A percentile compares a stretch with the other conserved stretches of the same genome.
These are phyloP conservation scores for zebrafish (Danio rerio) DNA, from an alignment of 2,113 vertebrate species.

Conservation along the genomic window GRCz12tu NC_133189.1:27038001-27038500, in stretches of 20 bases:
- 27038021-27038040: background rate
- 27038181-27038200: too few relatives aligned
- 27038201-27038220: too few relatives aligned
- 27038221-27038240: too few relatives aligned
- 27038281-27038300: too few relatives aligned
- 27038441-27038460: background rate
- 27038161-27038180: too few relatives aligned
- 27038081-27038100: background rate
- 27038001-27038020: background rate
- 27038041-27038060: background rate
- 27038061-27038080: background rate
- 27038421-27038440: background rate
- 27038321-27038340: conserved; percentile 24
- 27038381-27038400: background rate
- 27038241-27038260: too few relatives aligned
- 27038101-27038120: background rate
- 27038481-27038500: background rate
- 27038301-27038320: background rate
- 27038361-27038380: conserved; percentile 8
- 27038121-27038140: too few relatives aligned
- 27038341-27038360: background rate
- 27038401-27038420: background rate
- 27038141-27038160: too few relatives aligned
- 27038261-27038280: too few relatives aligned
- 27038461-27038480: background rate